Evolutionary conservation across 2,113 vertebrate species (phyloP), one percentile per base, ranked within the genome.

Genomic region (Ophthalmolycus amberensis): DNA sequence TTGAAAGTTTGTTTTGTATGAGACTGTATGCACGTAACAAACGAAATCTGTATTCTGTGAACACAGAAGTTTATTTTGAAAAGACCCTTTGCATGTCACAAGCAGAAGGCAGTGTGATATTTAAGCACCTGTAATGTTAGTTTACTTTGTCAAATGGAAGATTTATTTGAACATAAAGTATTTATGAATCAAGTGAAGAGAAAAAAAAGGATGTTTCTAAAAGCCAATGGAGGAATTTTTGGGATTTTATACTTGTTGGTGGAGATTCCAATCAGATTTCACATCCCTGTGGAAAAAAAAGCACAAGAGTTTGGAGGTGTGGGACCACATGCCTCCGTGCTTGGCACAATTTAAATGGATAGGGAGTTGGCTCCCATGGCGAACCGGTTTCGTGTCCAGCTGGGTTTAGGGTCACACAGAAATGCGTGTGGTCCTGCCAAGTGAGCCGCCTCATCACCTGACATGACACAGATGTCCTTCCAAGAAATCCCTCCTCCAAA

Each of bases 401-500:
- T 15, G 15, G 15, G 18, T 52, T 52, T 8, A 52, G 20, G 50
- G 50, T 52, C 20, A 38, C 16, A 32, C 54, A 58, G 16, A 62
- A 42, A 71, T 25, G 46, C 10, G 15, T 4, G n/a, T 14, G 42
- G 63, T 71, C 58, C 27, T 69, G 44, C 5, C 54, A 16, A 20
- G 50, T 20, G 20, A 77, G 29, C 29, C 18, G 54, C n/a, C 48
- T 66, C 52, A 37, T n/a, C 46, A 34, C 34, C 34, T 34, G 34
- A 34, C 34, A 34, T 38, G 66, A 80, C 76, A 52, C 25, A 25
- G 59, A 78, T 27, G 52, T 75, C 79, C 58, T 80, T 79, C 71
- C 79, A 81, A 75, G 20, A 60, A 27, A 86, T 63, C 79, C 67
- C 44, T 85, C 80, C 46, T 78, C 42, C 77, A 83, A 75, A 85